A percentile compares a stretch with the other conserved stretches of the same genome.
Conservation (phyloP, 2,797 vertebrate genomes). For the Phylloscopus collybita region DNA sequence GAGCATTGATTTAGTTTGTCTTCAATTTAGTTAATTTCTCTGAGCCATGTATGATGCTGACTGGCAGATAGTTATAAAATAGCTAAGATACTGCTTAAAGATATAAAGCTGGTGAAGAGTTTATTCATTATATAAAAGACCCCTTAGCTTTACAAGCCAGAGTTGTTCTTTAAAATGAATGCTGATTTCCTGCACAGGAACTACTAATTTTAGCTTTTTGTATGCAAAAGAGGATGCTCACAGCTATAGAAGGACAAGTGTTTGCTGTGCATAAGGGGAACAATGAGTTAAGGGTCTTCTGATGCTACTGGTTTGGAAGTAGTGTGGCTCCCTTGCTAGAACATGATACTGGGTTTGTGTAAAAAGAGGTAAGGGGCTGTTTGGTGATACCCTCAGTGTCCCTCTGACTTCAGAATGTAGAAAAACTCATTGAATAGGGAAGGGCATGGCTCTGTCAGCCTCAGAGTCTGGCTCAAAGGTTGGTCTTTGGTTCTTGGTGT, state of each 20-base stretch:
- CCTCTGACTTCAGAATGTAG: background rate
- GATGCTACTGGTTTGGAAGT: background rate
- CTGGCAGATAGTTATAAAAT: constrained; percentile 2
- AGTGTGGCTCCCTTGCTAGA: background rate
- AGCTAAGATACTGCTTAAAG: background rate
- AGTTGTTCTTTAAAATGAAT: background rate
- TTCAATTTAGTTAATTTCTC: background rate
- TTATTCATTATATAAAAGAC: background rate
- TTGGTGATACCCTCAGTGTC: background rate
- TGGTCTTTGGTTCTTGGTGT: background rate
- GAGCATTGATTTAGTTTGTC: background rate
- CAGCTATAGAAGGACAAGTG: background rate
- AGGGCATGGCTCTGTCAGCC: background rate
- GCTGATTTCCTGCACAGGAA: background rate
- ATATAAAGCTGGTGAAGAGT: background rate
- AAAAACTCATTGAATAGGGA: background rate
- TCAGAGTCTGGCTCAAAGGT: background rate
- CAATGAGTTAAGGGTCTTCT: background rate
- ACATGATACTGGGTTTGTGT: background rate
- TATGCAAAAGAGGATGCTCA: background rate
- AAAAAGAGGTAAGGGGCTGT: background rate
- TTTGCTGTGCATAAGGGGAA: background rate
- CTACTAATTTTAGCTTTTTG: background rate
- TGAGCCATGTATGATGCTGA: background rate
- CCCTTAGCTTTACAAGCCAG: background rate